A percentile compares a stretch with the other conserved stretches of the same genome.
These are phyloP conservation scores for Ia io DNA, from an alignment of 2,113 vertebrate species.

Conservation along the genomic window DNA sequence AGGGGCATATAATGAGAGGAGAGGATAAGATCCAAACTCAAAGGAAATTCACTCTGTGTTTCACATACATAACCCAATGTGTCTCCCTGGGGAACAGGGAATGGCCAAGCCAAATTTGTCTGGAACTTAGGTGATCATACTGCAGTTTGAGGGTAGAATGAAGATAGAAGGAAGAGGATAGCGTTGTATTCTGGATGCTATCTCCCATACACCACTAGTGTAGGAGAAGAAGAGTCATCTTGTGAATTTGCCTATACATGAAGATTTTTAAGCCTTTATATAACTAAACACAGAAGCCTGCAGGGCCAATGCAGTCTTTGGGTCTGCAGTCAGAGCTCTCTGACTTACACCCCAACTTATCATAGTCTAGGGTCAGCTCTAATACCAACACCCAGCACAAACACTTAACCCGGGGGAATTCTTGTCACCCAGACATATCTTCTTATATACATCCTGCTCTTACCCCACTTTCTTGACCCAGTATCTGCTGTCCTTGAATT, in stretches of 20 bases:
- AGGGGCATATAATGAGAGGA: background rate
- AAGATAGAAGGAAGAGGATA: background rate
- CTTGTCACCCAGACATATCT: background rate
- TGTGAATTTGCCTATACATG: background rate
- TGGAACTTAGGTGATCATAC: background rate
- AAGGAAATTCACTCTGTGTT: background rate
- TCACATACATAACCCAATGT: background rate
- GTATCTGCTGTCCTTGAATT: background rate
- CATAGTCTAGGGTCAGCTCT: background rate
- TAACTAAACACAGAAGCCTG: background rate
- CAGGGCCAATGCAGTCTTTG: background rate
- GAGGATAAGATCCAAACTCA: background rate
- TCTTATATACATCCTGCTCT: background rate
- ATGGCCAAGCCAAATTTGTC: background rate
- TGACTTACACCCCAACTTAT: background rate
- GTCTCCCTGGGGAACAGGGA: background rate
- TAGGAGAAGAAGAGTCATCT: background rate
- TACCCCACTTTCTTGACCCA: background rate
- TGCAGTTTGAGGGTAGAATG: background rate
- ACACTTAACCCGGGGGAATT: background rate
- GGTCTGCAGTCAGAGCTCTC: background rate
- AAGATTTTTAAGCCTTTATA: background rate
- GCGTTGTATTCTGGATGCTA: background rate
- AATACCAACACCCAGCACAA: background rate
- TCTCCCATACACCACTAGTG: background rate